Evolutionary conservation across 2,797 vertebrate species (phyloP), one percentile per base, ranked within the genome.

Genomic region (Notolepis coatsorum): DNA sequence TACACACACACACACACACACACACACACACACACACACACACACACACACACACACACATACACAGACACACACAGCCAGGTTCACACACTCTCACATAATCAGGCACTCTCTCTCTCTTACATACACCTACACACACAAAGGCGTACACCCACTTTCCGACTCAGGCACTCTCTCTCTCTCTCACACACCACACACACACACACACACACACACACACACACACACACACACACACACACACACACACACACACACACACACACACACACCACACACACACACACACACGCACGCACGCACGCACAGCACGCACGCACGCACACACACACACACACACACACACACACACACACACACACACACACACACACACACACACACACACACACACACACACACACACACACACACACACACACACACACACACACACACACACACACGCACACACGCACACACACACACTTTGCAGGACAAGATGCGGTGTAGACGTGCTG

Each of bases 401-500:
- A 35, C 60, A 63, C 61, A 46, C 57, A 63, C 64, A 57, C 57
- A 56, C 45, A 52, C n/a, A 58, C 0, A 6, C 9, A 5, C n/a
- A 47, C 75, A 65, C 35, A 1, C 43, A 42, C 54, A 68, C 58
- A 42, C 10, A 61, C 68, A 81, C 71, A 73, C 39, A 41, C 3
- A 10, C 28, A n/a, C 2, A 17, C 20, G 63, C n/a, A n/a, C n/a
- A n/a, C n/a, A n/a, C n/a, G 65, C 54, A 50, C 74, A 80, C 71
- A 71, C 28, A 43, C 74, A 77, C 86, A 91, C 88, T 91, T 90
- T 89, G 78, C 80, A 84, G 82, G 84, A 85, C 85, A 85, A 85
- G 75, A 84, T 87, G 86, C 80, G 89, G 84, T 89, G 74, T 86
- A 55, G 85, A 93, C 89, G 84, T 90, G 86, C 89, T 81, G 85